These are phyloP conservation scores for Tetrao urogallus DNA, from an alignment of 2,113 vertebrate genomes.

Conservation along the genomic window DNA sequence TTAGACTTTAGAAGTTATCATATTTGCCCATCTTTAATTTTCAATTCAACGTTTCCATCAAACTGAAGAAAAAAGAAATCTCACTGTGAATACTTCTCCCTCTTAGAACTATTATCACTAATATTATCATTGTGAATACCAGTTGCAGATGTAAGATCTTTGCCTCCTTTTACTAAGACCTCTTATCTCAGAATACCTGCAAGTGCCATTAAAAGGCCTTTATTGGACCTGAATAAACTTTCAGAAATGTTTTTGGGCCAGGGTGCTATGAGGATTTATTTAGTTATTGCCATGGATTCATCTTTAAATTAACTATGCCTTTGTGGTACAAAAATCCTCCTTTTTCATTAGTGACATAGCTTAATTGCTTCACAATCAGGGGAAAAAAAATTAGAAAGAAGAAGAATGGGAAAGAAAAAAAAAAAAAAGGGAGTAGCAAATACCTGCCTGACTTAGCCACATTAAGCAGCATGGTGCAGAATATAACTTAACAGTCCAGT, in stretches of 20 bases:
- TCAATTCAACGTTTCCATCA: neutral
- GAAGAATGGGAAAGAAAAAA: neutral
- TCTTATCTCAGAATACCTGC: neutral
- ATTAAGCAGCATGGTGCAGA: slow-evolving; percentile 75
- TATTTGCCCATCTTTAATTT: neutral
- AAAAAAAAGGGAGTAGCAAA: slow-evolving; percentile 44
- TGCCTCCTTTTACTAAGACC: neutral
- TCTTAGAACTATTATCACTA: neutral
- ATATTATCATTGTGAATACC: neutral
- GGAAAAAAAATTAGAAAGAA: slow-evolving; percentile 1
- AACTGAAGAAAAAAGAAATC: neutral
- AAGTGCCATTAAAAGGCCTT: neutral
- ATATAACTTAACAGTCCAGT: slow-evolving; percentile 78
- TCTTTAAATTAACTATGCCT: slow-evolving; percentile 66
- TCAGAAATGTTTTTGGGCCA: slow-evolving; percentile 30
- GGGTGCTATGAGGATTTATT: slow-evolving; percentile 43
- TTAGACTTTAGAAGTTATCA: neutral
- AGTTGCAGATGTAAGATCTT: neutral
- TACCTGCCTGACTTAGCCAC: slow-evolving; percentile 68
- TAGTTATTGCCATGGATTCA: slow-evolving; percentile 39
- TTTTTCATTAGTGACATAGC: slow-evolving; percentile 74
- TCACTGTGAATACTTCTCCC: neutral
- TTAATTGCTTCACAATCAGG: slow-evolving; percentile 76
- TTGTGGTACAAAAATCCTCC: slow-evolving; percentile 60
- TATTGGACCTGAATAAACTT: slow-evolving; percentile 25